Conservation (phyloP, 2,797 vertebrate genomes). For the Coilia nasus region DNA sequence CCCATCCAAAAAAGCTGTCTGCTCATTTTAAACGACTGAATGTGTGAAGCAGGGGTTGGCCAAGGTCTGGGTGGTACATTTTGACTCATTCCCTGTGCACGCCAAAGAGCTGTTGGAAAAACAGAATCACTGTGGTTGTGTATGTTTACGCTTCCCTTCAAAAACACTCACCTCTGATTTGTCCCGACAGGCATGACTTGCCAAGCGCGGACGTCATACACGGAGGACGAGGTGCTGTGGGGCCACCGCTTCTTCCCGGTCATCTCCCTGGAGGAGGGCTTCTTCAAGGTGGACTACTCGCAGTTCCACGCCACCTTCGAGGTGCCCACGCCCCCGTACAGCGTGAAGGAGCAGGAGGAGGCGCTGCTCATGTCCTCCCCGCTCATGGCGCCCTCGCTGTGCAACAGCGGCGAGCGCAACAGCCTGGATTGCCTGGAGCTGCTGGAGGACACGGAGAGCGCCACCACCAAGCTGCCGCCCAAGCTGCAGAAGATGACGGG, state of each 20-base stretch:
- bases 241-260: constrained; percentile 98
- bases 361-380: constrained; percentile 96
- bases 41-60: not conserved
- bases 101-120: not conserved
- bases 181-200: constrained; percentile 92
- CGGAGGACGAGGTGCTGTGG: constrained; percentile 98
- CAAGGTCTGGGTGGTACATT: not conserved
- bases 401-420: constrained; percentile 94
- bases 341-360: constrained; percentile 97
- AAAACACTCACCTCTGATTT: not conserved
- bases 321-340: constrained; percentile 92
- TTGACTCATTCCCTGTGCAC: not conserved
- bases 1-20: not conserved
- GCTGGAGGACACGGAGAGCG: constrained; percentile 87
- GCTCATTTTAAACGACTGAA: not conserved
- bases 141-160: constrained; percentile 26
- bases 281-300: constrained; percentile 99
- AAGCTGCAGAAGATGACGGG: constrained; percentile 97
- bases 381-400: constrained; percentile 92
- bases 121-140: not conserved
- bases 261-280: constrained; percentile 97
- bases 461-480: constrained; percentile 86
- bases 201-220: constrained; percentile 97
- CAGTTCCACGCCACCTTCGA: constrained; percentile 99
- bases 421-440: constrained; percentile 92